A percentile compares a stretch with the other conserved stretches of the same genome.
Evolutionary conservation across 2,797 vertebrate species (phyloP).

Genomic region (Aplochiton taeniatus): DNA sequence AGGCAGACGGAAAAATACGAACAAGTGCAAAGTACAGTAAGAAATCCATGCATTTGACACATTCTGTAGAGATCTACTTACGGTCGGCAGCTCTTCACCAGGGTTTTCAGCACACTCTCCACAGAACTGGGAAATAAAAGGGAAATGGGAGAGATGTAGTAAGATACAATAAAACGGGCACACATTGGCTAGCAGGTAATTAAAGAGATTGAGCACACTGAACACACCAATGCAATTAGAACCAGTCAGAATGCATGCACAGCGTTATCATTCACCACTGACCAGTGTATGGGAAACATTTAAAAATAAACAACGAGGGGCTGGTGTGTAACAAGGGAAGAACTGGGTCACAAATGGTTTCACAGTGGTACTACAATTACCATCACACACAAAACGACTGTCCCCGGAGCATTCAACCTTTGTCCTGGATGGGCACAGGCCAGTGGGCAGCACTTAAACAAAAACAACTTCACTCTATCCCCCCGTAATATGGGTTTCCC

Average conservation of each 20-base stretch:
- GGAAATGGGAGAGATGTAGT: constrained; percentile 17
- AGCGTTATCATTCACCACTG: constrained; percentile 43
- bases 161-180: constrained; percentile 11
- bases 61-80: constrained; percentile 77
- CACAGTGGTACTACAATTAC: neutral
- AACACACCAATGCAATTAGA: constrained; percentile 66
- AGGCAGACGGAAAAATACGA: neutral
- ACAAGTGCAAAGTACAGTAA: too few species aligned
- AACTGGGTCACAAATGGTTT: constrained; percentile 2
- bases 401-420: neutral
- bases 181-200: constrained; percentile 25
- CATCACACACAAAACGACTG: neutral
- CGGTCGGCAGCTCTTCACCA: constrained; percentile 96
- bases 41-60: neutral
- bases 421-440: constrained; percentile 4
- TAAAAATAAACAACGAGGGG: neutral
- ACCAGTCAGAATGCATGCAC: constrained; percentile 69
- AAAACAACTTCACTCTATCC: constrained; percentile 6
- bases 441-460: constrained; percentile 8
- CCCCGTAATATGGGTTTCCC: constrained; percentile 9
- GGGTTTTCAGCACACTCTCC: constrained; percentile 92
- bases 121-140: constrained; percentile 82
- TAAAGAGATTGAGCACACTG: constrained; percentile 57
- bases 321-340: neutral
- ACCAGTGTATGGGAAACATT: neutral